Evolutionary conservation across 2,888 invertebrate genomes (phyloP).

Genomic region (Oscheius myriophilus): DNA sequence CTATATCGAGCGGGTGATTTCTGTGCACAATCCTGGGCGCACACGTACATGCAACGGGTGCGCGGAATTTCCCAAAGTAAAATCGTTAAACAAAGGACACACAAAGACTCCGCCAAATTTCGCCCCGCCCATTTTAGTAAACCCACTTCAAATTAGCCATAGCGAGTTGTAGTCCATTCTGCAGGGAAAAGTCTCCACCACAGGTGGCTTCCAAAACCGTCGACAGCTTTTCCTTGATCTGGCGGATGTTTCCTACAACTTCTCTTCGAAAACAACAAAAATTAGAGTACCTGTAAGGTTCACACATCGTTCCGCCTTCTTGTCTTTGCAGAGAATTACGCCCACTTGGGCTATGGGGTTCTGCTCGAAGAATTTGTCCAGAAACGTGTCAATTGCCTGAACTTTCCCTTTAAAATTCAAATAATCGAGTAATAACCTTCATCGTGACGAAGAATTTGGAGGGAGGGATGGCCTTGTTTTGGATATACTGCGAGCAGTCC

Average conservation of each 20-base stretch:
- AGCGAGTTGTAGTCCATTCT: conserved; percentile 91
- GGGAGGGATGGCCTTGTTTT: conserved; percentile 92
- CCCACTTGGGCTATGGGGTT: conserved; percentile 98
- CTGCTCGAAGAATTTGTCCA: conserved; percentile 96
- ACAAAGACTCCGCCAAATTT: too few species aligned
- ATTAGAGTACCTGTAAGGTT: conserved; percentile 84
- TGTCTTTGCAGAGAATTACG: conserved; percentile 87
- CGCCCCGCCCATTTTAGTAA: too few species aligned
- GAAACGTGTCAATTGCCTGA: conserved; percentile 84
- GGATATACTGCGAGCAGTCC: conserved; percentile 94
- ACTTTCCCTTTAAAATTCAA: conserved; percentile 12
- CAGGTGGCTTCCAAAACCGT: conserved; percentile 78
- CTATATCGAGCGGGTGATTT: too few species aligned
- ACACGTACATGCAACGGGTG: too few species aligned
- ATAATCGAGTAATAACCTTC: conserved; percentile 47
- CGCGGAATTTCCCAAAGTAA: too few species aligned
- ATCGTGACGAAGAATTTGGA: conserved; percentile 73
- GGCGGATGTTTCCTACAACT: conserved; percentile 57
- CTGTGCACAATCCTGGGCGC: too few species aligned
- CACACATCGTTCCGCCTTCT: conserved; percentile 89
- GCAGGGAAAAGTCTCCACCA: conserved; percentile 91
- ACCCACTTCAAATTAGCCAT: conserved; percentile 80
- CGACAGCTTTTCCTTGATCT: conserved; percentile 72
- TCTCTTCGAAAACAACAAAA: background rate
- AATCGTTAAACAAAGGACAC: too few species aligned